These are phyloP conservation scores for Phalanger gymnotis DNA, from an alignment of 2,797 vertebrate species.

Conservation along the genomic window DNA sequence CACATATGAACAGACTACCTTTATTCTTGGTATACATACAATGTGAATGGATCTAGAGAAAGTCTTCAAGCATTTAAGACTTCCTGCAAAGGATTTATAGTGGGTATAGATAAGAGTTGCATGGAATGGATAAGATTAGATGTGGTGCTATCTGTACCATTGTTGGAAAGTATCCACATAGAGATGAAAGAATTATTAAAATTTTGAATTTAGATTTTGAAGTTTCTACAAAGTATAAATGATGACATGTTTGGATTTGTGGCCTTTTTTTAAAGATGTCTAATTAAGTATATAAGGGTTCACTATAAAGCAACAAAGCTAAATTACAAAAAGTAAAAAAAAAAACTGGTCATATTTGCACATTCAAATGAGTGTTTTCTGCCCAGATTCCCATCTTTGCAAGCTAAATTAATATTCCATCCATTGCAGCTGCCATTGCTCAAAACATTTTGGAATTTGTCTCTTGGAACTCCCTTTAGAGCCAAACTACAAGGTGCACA, in stretches of 20 bases:
- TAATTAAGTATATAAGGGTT: not conserved
- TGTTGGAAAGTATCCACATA: not conserved
- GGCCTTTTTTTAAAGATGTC: not conserved
- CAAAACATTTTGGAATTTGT: not conserved
- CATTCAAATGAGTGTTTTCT: not conserved
- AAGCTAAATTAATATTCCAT: not conserved
- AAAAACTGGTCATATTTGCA: not conserved
- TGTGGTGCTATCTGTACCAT: not conserved
- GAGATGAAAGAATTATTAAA: not conserved
- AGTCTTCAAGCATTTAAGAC: not conserved
- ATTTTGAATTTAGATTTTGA: not conserved
- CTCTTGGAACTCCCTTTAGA: not conserved
- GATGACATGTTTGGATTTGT: not conserved
- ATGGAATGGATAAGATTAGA: not conserved
- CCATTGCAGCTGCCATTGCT: not conserved
- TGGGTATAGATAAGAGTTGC: not conserved
- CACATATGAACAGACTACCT: not conserved
- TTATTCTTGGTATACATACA: not conserved
- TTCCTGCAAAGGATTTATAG: not conserved
- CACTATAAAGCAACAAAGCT: not conserved
- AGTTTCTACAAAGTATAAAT: not conserved
- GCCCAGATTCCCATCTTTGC: not conserved
- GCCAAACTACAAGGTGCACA: not conserved
- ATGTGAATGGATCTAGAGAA: not conserved
- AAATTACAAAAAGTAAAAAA: not conserved